Conservation (phyloP, 2,113 vertebrate species). For the Ctenomys sociabilis region DNA sequence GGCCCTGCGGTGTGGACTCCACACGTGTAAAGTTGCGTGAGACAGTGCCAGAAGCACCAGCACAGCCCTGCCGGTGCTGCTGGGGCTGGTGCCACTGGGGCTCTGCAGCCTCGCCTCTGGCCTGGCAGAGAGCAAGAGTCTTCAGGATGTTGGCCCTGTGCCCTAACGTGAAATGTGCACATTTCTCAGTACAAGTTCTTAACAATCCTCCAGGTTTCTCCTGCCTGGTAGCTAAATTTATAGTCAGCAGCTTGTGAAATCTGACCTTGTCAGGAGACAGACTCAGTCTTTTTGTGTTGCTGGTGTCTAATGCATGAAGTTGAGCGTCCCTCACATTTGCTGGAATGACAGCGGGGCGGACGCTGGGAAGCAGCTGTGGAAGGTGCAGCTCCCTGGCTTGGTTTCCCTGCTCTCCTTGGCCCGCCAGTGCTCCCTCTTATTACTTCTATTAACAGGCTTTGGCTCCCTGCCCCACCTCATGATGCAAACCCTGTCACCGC, state of each 20-base stretch:
- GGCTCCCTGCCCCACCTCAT: neutral
- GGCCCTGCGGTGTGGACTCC: neutral
- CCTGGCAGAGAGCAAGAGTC: fast-evolving
- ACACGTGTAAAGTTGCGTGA: neutral
- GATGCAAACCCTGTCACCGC: neutral
- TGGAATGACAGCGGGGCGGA: neutral
- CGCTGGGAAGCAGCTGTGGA: fast-evolving
- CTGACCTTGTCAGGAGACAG: neutral
- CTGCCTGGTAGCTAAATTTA: neutral
- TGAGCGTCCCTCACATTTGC: neutral
- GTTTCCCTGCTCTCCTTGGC: neutral
- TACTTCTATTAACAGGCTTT: neutral
- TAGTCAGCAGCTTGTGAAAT: neutral
- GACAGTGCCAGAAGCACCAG: constrained; percentile 57
- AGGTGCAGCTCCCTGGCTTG: neutral
- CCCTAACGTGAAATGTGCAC: neutral
- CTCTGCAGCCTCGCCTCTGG: neutral
- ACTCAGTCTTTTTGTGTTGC: neutral
- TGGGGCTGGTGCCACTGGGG: neutral
- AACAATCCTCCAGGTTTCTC: neutral
- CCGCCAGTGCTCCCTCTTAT: neutral
- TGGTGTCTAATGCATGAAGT: neutral
- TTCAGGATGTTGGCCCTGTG: neutral
- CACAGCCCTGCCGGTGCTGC: neutral
- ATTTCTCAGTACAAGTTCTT: neutral